These are phyloP conservation scores for Chamaetylas fuelleborni DNA, from an alignment of 2,113 vertebrate species.

Conservation along the genomic window DNA sequence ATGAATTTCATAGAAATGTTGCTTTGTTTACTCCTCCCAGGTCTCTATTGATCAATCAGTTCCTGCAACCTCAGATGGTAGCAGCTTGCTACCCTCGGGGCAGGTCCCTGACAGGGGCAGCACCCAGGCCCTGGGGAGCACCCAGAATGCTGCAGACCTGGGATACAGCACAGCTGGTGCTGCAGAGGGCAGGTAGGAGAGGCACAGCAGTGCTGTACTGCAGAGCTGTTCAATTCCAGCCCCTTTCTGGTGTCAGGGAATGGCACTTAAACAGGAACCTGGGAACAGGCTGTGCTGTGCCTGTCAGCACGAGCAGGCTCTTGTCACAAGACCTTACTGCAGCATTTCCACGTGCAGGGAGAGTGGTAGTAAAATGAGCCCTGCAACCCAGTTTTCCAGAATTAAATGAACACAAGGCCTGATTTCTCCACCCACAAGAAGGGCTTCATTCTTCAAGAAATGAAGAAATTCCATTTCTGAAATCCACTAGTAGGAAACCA, in stretches of 20 bases:
- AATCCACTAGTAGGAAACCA: not conserved
- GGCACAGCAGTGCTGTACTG: not conserved
- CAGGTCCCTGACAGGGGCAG: slow-evolving; percentile 71
- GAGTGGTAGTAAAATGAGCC: slow-evolving; percentile 9
- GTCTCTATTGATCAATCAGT: slow-evolving; percentile 79
- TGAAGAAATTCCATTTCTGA: not conserved
- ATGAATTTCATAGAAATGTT: not conserved
- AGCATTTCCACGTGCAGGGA: not conserved
- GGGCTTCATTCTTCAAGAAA: not conserved
- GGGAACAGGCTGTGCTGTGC: not conserved
- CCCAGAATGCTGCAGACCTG: slow-evolving; percentile 73
- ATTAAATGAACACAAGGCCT: not conserved
- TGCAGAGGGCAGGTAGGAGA: slow-evolving; percentile 79
- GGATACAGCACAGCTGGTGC: slow-evolving; percentile 38
- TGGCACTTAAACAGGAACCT: not conserved
- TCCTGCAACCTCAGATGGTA: slow-evolving; percentile 63
- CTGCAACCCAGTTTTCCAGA: slow-evolving; percentile 22
- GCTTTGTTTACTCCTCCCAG: slow-evolving; percentile 59
- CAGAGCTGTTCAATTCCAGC: not conserved
- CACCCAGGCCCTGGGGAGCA: slow-evolving; percentile 45
- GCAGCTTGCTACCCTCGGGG: slow-evolving; percentile 36
- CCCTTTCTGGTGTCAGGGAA: not conserved
- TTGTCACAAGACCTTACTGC: not conserved
- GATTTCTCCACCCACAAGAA: not conserved
- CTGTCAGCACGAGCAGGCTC: not conserved